These are phyloP conservation scores for Dinomys branickii DNA, from an alignment of 2,113 vertebrate genomes.

Conservation along the genomic window DNA sequence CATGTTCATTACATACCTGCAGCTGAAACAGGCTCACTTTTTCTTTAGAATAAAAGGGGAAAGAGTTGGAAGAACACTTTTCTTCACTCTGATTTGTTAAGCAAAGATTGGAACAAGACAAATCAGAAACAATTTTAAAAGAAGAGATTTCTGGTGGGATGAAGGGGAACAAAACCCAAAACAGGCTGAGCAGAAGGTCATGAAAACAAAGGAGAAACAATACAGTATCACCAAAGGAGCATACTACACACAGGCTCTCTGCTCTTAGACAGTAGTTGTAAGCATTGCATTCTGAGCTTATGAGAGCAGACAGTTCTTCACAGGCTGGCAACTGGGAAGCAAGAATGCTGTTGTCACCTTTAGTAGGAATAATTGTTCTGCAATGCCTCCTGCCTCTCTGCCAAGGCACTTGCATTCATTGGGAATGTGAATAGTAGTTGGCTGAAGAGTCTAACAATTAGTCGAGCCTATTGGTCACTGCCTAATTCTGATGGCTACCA, in stretches of 20 bases:
- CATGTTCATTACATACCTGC: not conserved
- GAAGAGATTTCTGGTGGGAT: conserved; percentile 26
- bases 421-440: not conserved
- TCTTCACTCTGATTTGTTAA: conserved; percentile 58
- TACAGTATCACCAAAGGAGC: not conserved
- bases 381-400: not conserved
- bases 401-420: not conserved
- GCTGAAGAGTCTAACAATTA: not conserved
- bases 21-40: not conserved
- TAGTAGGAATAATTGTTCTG: not conserved
- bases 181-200: not conserved
- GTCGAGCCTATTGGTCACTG: not conserved
- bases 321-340: not conserved
- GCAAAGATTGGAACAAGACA: conserved; percentile 27
- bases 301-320: not conserved
- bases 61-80: conserved; percentile 5
- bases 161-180: conserved; percentile 1
- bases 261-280: not conserved
- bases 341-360: not conserved
- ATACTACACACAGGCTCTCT: not conserved
- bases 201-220: not conserved
- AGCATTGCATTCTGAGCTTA: not conserved
- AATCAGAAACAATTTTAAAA: conserved; percentile 36
- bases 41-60: conserved; percentile 41
- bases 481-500: not conserved